Conservation (phyloP, 2,888 invertebrate genomes). For the Sericinus montela region DNA sequence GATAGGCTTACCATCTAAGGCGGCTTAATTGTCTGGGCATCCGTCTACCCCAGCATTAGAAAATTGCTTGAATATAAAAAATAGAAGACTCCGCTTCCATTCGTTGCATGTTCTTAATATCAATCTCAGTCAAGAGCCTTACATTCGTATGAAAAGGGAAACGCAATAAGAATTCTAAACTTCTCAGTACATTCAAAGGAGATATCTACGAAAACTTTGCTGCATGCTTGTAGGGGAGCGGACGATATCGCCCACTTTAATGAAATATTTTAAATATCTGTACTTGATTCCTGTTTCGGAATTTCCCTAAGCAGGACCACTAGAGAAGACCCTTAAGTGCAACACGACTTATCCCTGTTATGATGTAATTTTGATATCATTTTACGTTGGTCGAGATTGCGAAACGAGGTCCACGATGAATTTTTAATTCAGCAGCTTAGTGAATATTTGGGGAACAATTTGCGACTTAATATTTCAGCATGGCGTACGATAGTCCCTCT, state of each 20-base stretch:
- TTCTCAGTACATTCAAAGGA: constrained; percentile 17
- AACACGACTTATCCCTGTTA: neutral
- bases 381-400: constrained; percentile 31
- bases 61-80: too few relatives aligned
- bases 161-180: constrained; percentile 13
- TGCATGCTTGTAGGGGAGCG: constrained; percentile 38
- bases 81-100: too few relatives aligned
- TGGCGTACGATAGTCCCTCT: constrained; percentile 28
- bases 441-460: constrained; percentile 52
- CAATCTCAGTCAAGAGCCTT: neutral
- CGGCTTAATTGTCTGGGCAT: too few relatives aligned
- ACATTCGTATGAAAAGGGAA: constrained; percentile 9
- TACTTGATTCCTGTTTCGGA: constrained; percentile 54
- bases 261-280: constrained; percentile 73
- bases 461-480: constrained; percentile 41
- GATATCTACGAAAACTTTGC: constrained; percentile 23
- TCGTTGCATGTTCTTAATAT: too few relatives aligned
- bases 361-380: constrained; percentile 17
- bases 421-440: constrained; percentile 55
- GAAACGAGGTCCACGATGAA: constrained; percentile 32
- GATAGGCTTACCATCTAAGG: too few relatives aligned
- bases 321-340: constrained; percentile 26
- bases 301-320: constrained; percentile 31
- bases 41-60: too few relatives aligned
- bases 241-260: constrained; percentile 51